Percentiles rank a stretch among this genome's conserved stretches.
Conservation (phyloP, 1,140 invertebrate species). For the Brachionus manjavacas region DNA sequence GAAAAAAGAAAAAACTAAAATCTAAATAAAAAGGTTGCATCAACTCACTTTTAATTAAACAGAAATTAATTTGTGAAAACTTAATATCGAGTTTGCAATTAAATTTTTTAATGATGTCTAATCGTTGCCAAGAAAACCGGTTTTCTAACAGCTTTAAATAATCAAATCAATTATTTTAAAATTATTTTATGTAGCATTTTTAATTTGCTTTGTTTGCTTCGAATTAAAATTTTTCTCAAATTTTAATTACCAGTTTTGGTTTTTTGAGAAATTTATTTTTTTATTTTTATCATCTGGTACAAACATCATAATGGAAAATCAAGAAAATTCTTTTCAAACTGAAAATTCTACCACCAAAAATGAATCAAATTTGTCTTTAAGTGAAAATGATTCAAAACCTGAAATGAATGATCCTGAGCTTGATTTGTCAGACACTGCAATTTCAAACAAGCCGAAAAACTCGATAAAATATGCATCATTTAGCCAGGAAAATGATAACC, state of each 20-base stretch:
- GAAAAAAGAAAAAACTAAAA: too few species aligned
- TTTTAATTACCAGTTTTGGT: background rate
- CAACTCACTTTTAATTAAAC: background rate
- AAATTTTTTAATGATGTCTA: background rate
- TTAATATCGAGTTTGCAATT: background rate
- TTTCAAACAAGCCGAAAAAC: too few species aligned
- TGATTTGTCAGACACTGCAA: background rate
- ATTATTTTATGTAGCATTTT: background rate
- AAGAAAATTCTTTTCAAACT: background rate
- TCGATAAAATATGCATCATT: too few species aligned
- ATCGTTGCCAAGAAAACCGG: background rate
- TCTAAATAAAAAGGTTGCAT: background rate
- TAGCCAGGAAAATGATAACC: background rate
- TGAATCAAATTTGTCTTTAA: background rate
- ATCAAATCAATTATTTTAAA: slow-evolving; percentile 1
- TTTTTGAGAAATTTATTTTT: background rate
- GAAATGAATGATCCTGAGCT: background rate
- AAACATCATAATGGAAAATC: background rate
- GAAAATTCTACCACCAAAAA: background rate
- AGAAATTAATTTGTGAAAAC: background rate
- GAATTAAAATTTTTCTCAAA: background rate
- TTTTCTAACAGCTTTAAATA: background rate
- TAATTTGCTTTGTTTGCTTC: background rate
- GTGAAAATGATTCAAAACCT: background rate
- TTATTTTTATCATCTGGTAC: background rate